phyloP scores from a whole-genome alignment of 2,888 invertebrate species.

The Melieria picta region DNA sequence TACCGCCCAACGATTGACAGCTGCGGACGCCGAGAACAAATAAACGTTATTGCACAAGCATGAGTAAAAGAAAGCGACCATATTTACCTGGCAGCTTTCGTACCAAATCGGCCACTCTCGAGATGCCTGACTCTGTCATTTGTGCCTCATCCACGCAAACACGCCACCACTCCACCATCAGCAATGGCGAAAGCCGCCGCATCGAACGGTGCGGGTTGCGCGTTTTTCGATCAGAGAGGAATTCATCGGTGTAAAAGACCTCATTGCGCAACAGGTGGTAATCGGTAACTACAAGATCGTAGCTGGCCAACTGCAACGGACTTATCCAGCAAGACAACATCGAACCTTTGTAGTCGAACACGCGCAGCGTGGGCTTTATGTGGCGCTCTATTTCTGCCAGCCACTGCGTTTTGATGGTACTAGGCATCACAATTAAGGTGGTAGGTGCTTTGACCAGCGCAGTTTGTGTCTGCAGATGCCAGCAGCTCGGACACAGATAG shows the following conservation, averaged over 20 bases:
- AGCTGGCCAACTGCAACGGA: conserved; percentile 72
- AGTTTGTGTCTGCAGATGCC: conserved; percentile 59
- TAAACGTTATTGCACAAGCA: neutral
- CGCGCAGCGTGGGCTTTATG: conserved; percentile 62
- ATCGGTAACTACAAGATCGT: conserved; percentile 79
- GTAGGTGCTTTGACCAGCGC: conserved; percentile 67
- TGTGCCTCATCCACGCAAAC: conserved; percentile 84
- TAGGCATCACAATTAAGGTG: conserved; percentile 79
- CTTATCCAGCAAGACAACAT: conserved; percentile 63
- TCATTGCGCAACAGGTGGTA: conserved; percentile 74
- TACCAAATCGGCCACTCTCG: conserved; percentile 69
- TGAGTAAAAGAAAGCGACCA: neutral
- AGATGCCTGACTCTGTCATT: conserved; percentile 74
- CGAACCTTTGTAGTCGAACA: conserved; percentile 69
- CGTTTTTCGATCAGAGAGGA: conserved; percentile 61
- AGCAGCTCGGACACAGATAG: conserved; percentile 77
- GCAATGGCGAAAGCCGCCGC: conserved; percentile 74
- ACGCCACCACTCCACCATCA: conserved; percentile 79
- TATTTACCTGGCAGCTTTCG: conserved; percentile 53
- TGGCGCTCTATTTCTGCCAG: conserved; percentile 75
- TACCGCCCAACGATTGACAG: conserved; percentile 77
- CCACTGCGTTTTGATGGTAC: conserved; percentile 77
- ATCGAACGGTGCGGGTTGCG: conserved; percentile 73
- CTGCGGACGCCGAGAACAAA: conserved; percentile 47
- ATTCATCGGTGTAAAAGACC: conserved; percentile 70